Evolutionary conservation across 2,113 vertebrate genomes (phyloP).

Genomic region (Gallinago paraguaiae): DNA sequence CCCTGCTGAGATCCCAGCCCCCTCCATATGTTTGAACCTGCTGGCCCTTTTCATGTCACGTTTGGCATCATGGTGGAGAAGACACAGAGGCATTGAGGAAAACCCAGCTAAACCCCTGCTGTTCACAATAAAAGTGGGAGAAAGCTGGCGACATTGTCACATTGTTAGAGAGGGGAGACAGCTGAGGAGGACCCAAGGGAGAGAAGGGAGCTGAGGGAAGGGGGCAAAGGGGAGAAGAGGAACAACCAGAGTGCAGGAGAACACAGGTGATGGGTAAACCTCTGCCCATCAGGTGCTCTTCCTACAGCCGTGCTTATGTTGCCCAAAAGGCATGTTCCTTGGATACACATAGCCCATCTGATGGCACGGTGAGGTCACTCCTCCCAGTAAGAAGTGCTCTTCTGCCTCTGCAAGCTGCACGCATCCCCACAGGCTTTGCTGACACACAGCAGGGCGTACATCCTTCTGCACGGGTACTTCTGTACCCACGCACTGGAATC

Average conservation of each 20-base stretch:
- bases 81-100: neutral
- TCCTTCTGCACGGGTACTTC: neutral
- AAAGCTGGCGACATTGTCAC: neutral
- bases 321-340: neutral
- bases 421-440: neutral
- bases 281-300: neutral
- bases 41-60: neutral
- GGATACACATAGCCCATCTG: neutral
- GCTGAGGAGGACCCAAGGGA: neutral
- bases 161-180: neutral
- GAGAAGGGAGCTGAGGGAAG: neutral
- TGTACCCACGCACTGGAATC: neutral
- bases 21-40: neutral
- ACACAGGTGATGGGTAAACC: neutral
- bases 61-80: neutral
- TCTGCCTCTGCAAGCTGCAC: neutral
- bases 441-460: neutral
- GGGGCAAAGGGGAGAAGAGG: neutral
- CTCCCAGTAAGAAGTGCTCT: neutral
- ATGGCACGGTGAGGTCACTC: fast-evolving
- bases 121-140: neutral
- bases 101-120: neutral
- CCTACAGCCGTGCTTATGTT: neutral
- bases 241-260: neutral
- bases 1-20: neutral